Evolutionary conservation across 1,140 invertebrate genomes (phyloP).

Genomic region (Diorhabda elongata): DNA sequence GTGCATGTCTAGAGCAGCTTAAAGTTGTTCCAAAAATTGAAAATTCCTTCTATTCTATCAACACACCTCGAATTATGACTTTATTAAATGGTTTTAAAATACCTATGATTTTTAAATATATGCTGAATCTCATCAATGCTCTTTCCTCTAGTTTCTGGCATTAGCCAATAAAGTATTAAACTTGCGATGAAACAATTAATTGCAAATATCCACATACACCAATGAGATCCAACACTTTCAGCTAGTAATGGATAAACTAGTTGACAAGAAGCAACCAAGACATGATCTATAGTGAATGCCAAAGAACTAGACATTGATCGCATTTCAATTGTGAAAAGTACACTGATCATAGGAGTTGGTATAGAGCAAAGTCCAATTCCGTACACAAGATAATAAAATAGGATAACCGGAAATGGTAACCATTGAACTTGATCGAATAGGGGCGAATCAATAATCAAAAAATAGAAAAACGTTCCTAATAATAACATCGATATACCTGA

Average conservation of each 20-base stretch:
- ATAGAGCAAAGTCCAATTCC: neutral
- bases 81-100: neutral
- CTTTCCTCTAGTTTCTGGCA: neutral
- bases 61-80: neutral
- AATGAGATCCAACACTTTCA: neutral
- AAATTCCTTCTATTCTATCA: too few relatives aligned
- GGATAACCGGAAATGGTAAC: conserved; percentile 54
- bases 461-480: conserved; percentile 63
- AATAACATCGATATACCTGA: conserved; percentile 50
- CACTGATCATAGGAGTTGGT: conserved; percentile 62
- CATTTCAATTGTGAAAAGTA: conserved; percentile 63
- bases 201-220: neutral
- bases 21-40: too few relatives aligned
- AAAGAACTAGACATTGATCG: neutral
- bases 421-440: conserved; percentile 54
- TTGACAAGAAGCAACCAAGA: neutral
- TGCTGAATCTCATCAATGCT: neutral
- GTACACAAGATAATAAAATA: neutral
- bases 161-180: neutral
- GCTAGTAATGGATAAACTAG: neutral
- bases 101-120: neutral
- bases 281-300: neutral
- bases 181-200: neutral
- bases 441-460: conserved; percentile 47
- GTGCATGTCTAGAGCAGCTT: too few relatives aligned